Evolutionary conservation across 2,888 invertebrate species (phyloP), one percentile per base, ranked within the genome.

Genomic region (Drosophila falleni): DNA sequence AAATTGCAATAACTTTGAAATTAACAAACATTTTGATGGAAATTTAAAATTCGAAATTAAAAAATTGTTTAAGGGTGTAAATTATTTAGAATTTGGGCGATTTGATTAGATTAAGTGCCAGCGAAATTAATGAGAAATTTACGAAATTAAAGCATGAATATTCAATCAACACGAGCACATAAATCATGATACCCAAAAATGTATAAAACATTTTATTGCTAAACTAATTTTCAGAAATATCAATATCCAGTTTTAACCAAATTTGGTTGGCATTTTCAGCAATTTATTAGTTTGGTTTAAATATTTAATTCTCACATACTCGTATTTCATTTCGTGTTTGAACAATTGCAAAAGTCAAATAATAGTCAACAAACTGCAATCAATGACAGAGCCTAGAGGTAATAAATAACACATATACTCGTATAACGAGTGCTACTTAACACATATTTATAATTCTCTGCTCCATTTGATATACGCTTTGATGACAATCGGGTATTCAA

Each of bases 401-500:
- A 58, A 74, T 75, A 79, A 77, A 79, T 65, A 76, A 51, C 50
- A 47, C 41, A 65, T 35, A 58, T 37, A 33, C 29, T 54, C 31
- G 10, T 33, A 56, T 71, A 42, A 41, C 55, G 51, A 76, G 72
- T 63, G 66, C 58, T 63, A 77, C 74, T 75, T 67, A 53, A 62
- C 73, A 77, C 73, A 77, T 66, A 72, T 75, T 72, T 77, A 75
- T 75, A 72, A 63, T 64, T 46, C 49, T 39, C 23, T 58, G 51
- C 59, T 53, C 47, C 79, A 73, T 77, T 63, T 78, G 74, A 70
- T 78, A 55, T 37, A 58, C 59, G 41, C 58, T 33, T 41, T 37
- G 42, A 69, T 81, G 63, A 49, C 76, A 79, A 66, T 62, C 55
- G 49, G 69, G 66, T 80, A 72, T 79, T 81, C 62, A 69, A 70